A percentile compares a stretch with the other conserved stretches of the same genome.
These are phyloP conservation scores for Mellilla xanthometata DNA, from an alignment of 2,888 invertebrate species.

Conservation along the genomic window DNA sequence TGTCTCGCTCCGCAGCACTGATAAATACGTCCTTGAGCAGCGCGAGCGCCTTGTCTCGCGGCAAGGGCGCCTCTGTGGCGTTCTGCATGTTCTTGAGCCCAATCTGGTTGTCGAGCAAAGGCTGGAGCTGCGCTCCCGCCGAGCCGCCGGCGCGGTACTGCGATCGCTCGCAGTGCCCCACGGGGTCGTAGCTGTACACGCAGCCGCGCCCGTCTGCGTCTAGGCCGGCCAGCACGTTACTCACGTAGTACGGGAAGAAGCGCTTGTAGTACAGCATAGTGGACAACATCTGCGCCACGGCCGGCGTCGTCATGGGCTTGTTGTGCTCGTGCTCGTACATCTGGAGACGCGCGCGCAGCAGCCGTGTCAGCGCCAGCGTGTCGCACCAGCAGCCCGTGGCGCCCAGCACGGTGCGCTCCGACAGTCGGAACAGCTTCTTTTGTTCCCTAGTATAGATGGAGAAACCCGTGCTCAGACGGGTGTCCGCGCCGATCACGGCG, in stretches of 20 bases:
- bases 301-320: conserved; percentile 95
- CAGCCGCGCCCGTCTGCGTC: conserved; percentile 97
- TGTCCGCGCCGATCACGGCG: conserved; percentile 97
- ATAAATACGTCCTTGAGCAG: conserved; percentile 98
- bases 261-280: conserved; percentile 97
- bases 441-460: conserved; percentile 94
- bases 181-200: conserved; percentile 98
- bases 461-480: conserved; percentile 95
- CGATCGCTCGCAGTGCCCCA: conserved; percentile 95
- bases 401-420: conserved; percentile 93
- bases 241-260: conserved; percentile 99
- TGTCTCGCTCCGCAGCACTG: conserved; percentile 98
- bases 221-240: conserved; percentile 96
- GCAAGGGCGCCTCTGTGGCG: conserved; percentile 83
- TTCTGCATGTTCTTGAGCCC: conserved; percentile 94
- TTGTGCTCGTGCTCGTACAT: conserved; percentile 98
- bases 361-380: conserved; percentile 93
- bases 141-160: conserved; percentile 95
- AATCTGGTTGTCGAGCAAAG: conserved; percentile 97
- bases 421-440: conserved; percentile 92
- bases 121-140: conserved; percentile 94
- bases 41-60: conserved; percentile 90
- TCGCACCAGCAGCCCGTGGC: conserved; percentile 99
- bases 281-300: conserved; percentile 97
- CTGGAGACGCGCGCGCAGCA: conserved; percentile 93